Percentiles rank a stretch among this genome's conserved stretches.
Conservation (phyloP, 2,888 invertebrate genomes). For the Athrips mouffetella region DNA sequence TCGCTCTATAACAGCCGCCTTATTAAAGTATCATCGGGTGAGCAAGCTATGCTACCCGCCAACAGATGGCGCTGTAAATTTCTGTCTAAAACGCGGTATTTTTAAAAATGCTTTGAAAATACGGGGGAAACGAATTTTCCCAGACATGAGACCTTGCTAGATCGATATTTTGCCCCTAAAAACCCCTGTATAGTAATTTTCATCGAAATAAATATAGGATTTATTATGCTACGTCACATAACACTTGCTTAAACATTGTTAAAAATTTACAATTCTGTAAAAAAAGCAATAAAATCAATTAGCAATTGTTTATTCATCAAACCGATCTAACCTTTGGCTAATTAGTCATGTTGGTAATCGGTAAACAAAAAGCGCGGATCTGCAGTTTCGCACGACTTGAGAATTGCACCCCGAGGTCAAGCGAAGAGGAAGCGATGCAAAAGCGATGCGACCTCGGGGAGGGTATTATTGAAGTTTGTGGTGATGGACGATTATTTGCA, state of each 20-base stretch:
- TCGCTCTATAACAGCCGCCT: too few relatives aligned
- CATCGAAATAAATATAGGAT: too few relatives aligned
- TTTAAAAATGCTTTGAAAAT: too few relatives aligned
- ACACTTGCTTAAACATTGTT: background rate
- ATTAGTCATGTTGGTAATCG: constrained; percentile 8
- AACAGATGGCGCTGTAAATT: too few relatives aligned
- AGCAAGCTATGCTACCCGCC: too few relatives aligned
- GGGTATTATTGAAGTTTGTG: constrained; percentile 4
- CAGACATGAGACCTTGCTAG: too few relatives aligned
- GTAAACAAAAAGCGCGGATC: constrained; percentile 11
- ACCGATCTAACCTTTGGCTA: constrained; percentile 8
- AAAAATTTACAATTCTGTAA: background rate
- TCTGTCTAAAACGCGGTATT: too few relatives aligned
- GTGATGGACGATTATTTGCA: background rate
- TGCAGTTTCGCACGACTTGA: constrained; percentile 10
- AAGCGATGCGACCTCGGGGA: background rate
- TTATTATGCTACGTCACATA: too few relatives aligned
- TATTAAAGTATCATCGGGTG: too few relatives aligned
- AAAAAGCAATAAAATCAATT: background rate
- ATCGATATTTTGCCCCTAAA: too few relatives aligned
- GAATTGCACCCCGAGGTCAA: constrained; percentile 4
- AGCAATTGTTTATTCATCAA: constrained; percentile 3
- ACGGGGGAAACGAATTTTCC: too few relatives aligned
- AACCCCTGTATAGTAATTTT: too few relatives aligned
- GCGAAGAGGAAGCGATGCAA: background rate